Conservation (phyloP, 2,888 invertebrate species). For the Drosophila anomalata region DNA sequence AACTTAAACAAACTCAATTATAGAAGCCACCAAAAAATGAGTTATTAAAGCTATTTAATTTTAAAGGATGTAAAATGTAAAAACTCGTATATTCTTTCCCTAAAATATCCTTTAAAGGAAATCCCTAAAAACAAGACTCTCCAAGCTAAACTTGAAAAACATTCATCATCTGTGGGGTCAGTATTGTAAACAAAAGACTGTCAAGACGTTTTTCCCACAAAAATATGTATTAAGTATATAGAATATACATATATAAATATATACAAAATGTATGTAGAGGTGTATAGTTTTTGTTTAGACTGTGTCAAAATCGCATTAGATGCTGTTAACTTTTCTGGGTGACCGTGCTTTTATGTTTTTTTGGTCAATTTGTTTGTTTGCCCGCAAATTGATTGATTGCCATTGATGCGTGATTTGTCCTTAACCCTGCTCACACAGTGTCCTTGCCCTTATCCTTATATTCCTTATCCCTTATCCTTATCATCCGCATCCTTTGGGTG, state of each 20-base stretch:
- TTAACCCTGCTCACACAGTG: conserved; percentile 59
- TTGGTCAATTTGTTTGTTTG: conserved; percentile 53
- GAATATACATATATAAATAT: neutral
- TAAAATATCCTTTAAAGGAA: neutral
- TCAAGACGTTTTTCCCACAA: conserved; percentile 5
- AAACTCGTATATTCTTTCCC: no score
- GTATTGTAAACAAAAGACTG: conserved; percentile 45
- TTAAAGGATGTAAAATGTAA: no score
- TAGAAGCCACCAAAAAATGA: conserved; percentile 39
- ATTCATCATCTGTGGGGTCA: neutral
- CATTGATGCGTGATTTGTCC: conserved; percentile 75
- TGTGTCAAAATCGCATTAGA: conserved; percentile 79
- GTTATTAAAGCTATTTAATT: neutral
- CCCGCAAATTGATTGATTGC: conserved; percentile 77
- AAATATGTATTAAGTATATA: neutral
- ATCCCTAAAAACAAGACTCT: neutral
- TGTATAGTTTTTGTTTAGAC: conserved; percentile 40
- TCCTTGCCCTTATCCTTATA: conserved; percentile 24
- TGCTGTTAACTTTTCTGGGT: conserved; percentile 69
- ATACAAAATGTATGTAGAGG: conserved; percentile 1
- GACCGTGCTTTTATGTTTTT: conserved; percentile 32
- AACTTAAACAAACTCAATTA: conserved; percentile 72
- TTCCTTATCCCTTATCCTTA: neutral
- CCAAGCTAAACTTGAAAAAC: neutral
- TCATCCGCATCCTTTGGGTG: conserved; percentile 22